Conservation (phyloP, 2,888 invertebrate species). For the Mesorhabditis belari region DNA sequence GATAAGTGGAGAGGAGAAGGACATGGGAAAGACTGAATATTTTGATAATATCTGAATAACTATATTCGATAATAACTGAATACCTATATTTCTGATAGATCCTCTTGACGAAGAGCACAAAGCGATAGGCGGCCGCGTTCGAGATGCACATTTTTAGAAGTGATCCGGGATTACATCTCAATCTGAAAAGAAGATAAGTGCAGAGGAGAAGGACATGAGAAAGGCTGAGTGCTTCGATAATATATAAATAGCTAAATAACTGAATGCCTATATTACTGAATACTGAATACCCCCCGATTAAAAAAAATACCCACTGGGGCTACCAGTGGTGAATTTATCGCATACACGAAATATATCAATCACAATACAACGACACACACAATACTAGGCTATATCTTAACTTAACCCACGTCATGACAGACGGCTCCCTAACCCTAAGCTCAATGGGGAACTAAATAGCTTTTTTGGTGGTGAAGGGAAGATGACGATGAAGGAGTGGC, state of each 20-base stretch:
- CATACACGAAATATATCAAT: too few relatives aligned
- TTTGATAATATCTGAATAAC: slow-evolving; percentile 4
- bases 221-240: slow-evolving; percentile 7
- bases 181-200: slow-evolving; percentile 15
- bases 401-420: too few relatives aligned
- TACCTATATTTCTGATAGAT: slow-evolving; percentile 20
- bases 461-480: too few relatives aligned
- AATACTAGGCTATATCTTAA: too few relatives aligned
- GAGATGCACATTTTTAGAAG: slow-evolving; percentile 4
- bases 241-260: slow-evolving; percentile 1
- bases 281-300: slow-evolving; percentile 18
- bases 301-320: slow-evolving; percentile 8
- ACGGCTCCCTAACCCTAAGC: too few relatives aligned
- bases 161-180: slow-evolving; percentile 13
- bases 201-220: slow-evolving; percentile 20
- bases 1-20: slow-evolving; percentile 19
- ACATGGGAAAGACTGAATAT: slow-evolving; percentile 17
- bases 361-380: too few relatives aligned
- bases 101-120: slow-evolving; percentile 14
- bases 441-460: too few relatives aligned
- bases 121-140: slow-evolving; percentile 5
- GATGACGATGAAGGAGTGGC: too few relatives aligned
- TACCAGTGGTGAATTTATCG: too few relatives aligned
- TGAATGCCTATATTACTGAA: slow-evolving; percentile 6
- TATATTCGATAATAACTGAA: background rate